A percentile compares a stretch with the other conserved stretches of the same genome.
Conservation (phyloP, 2,113 vertebrate genomes). For the Amblyornis subalaris region DNA sequence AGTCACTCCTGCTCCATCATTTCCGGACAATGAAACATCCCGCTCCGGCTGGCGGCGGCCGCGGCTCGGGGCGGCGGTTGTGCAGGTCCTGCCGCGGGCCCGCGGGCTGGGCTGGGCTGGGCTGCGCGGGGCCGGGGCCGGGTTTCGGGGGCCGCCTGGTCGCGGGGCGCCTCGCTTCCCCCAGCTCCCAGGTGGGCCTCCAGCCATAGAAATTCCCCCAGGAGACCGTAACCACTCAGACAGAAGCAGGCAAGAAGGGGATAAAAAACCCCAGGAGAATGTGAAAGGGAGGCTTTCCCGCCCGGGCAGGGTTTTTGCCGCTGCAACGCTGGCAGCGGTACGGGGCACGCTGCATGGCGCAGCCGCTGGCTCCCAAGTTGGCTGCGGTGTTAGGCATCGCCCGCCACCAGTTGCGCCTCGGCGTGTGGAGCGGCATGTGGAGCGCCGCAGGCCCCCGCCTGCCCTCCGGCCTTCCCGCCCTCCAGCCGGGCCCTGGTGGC, state of each 20-base stretch:
- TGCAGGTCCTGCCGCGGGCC: neutral
- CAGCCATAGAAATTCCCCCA: neutral
- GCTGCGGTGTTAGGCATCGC: fast-evolving
- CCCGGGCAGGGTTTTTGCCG: neutral
- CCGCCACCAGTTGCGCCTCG: neutral
- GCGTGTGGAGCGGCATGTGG: neutral
- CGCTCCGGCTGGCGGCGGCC: conserved; percentile 35
- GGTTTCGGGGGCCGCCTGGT: too few relatives aligned
- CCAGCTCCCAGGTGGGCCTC: neutral
- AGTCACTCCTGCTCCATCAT: conserved; percentile 76
- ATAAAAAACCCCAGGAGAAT: neutral
- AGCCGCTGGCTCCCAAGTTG: neutral
- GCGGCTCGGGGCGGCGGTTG: conserved; percentile 24
- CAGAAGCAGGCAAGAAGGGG: neutral
- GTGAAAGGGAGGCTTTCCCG: neutral
- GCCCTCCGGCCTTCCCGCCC: neutral
- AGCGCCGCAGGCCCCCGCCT: neutral
- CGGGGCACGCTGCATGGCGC: neutral
- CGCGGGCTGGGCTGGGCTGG: neutral
- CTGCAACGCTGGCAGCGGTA: neutral
- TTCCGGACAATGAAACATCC: conserved; percentile 81
- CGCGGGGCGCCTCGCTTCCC: neutral
- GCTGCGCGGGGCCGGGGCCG: neutral
- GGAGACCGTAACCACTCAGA: neutral
- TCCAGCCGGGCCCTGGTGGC: neutral